Conservation (phyloP, 2,113 vertebrate species). For the Zapornia atra region DNA sequence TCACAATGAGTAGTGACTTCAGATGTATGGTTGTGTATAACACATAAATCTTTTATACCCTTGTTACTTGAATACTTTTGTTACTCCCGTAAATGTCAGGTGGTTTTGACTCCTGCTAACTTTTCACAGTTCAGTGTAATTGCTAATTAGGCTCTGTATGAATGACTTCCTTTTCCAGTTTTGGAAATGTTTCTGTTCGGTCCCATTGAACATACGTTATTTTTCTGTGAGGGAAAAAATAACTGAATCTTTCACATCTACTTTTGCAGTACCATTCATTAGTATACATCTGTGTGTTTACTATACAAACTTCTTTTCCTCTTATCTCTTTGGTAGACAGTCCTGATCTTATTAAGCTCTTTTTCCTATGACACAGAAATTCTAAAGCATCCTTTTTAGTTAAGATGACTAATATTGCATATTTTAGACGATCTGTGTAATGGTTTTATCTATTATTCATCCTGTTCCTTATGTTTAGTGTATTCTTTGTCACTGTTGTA, state of each 20-base stretch:
- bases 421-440: constrained; percentile 2
- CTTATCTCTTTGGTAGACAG: background rate
- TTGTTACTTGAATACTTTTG: background rate
- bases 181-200: background rate
- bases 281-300: background rate
- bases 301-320: background rate
- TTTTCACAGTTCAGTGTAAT: background rate
- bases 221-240: background rate
- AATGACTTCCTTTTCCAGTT: background rate
- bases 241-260: background rate
- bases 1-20: background rate
- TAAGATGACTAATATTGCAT: background rate
- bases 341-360: background rate
- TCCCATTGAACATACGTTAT: background rate
- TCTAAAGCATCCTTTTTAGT: background rate
- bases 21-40: background rate
- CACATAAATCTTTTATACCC: background rate
- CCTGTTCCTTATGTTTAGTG: background rate
- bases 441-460: constrained; percentile 21
- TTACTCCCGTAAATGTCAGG: background rate
- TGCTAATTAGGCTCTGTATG: background rate
- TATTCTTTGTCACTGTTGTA: background rate
- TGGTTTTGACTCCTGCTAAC: background rate
- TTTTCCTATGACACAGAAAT: background rate
- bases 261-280: background rate